Conservation (phyloP, 1,140 invertebrate species). For the Drosophila biarmipes region DNA sequence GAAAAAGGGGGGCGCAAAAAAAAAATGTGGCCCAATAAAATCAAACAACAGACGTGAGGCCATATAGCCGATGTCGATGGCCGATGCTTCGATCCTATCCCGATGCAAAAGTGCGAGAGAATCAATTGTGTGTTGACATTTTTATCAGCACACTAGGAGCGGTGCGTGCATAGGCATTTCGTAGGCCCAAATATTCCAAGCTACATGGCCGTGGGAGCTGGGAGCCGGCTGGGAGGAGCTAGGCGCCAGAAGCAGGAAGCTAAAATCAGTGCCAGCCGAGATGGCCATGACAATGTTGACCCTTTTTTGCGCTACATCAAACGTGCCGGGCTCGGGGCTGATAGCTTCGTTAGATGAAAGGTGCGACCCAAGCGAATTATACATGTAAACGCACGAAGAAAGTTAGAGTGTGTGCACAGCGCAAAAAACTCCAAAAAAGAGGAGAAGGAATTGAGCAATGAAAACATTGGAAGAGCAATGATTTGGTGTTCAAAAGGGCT, state of each 20-base stretch:
- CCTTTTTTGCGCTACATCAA: slow-evolving; percentile 58
- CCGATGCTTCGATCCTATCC: slow-evolving; percentile 23
- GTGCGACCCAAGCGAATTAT: slow-evolving; percentile 65
- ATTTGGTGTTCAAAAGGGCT: background rate
- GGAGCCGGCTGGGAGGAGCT: slow-evolving; percentile 12
- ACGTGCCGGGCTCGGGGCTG: slow-evolving; percentile 40
- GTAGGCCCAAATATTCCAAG: slow-evolving; percentile 65
- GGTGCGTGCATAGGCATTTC: slow-evolving; percentile 63
- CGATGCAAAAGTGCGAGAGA: slow-evolving; percentile 63
- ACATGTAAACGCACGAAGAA: slow-evolving; percentile 58
- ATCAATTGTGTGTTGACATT: slow-evolving; percentile 83
- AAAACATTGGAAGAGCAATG: background rate
- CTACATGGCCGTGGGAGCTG: background rate
- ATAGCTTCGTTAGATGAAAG: slow-evolving; percentile 48
- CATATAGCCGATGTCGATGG: slow-evolving; percentile 24
- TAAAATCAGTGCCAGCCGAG: slow-evolving; percentile 66
- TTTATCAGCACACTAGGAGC: slow-evolving; percentile 68
- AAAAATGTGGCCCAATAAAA: slow-evolving; percentile 80
- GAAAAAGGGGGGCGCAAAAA: slow-evolving; percentile 42
- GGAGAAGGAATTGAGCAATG: background rate
- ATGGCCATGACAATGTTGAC: slow-evolving; percentile 61
- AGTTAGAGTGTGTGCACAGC: background rate
- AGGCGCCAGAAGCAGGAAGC: background rate
- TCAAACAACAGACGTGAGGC: slow-evolving; percentile 79
- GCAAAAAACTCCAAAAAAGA: background rate